Base-by-base conservation (phyloP, 2,797 vertebrate species). In the Garrulus glandarius region DNA sequence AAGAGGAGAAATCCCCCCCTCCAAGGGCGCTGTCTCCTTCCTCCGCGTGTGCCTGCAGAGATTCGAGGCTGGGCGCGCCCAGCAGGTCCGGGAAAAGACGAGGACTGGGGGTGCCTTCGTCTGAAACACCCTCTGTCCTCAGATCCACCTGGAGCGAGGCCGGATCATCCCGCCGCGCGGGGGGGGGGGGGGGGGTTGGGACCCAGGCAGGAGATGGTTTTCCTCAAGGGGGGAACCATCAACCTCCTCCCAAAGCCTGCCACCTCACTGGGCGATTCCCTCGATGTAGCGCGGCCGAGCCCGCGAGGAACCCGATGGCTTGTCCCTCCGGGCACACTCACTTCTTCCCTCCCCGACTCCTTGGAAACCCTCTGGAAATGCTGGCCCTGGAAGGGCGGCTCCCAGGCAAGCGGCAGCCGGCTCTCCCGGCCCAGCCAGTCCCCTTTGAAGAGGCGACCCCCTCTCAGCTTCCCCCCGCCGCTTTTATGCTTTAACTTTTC, bases 401-500 rank as follows among this genome's bases (percentile, higher is more conserved):
- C 39, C 64, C 30, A 53, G 37, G 69, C 18, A 17, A 87, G 72
- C 1, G 37, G 65, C 84, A 78, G 84, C 49, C 74, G 32, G 34
- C 69, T 94, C 22, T 56, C 61, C 34, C 39, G 34, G 43, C 67
- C 67, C 89, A 89, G 63, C 47, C 69, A 88, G 50, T 53, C 88
- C 50, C 19, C 95, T 96, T 97, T 97, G 96, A 97, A 95, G 96
- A 95, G 39, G 60, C 41, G 78, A 49, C 91, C 72, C 77, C 92
- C 87, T 57, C 60, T 68, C 89, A 44, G 64, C 76, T 92, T 94
- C 67, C 84, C 65, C 59, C 34, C n/a, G 18, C 36, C 39, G 74
- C 94, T 96, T 97, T 96, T 89, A 82, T 94, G 89, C 96, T 94
- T 97, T 96, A 97, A 96, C 97, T 97, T 97, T 97, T 96, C 96